phyloP scores from a whole-genome alignment of 1,140 invertebrate genomes.

The Pseudomyrmex pallidus region DNA sequence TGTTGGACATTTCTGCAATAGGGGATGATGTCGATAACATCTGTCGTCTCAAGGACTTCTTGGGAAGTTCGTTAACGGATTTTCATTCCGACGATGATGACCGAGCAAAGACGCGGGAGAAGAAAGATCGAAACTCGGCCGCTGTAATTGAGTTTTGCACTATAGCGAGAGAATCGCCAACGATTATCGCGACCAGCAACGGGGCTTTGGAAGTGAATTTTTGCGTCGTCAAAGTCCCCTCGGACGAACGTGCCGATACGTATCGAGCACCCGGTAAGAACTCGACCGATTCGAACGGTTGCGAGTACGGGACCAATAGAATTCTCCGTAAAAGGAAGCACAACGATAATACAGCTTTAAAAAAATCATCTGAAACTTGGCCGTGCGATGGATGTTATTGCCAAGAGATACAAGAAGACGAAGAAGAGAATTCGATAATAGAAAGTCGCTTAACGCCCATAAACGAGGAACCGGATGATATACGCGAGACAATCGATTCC shows the following conservation, averaged over 20 bases:
- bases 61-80: slow-evolving; percentile 13
- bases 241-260: background rate
- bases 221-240: slow-evolving; percentile 32
- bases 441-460: slow-evolving; percentile 41
- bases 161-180: slow-evolving; percentile 21
- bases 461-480: slow-evolving; percentile 40
- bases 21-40: background rate
- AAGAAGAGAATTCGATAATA: background rate
- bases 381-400: slow-evolving; percentile 28
- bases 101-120: background rate
- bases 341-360: background rate
- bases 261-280: background rate
- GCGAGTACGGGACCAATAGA: background rate
- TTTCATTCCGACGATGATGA: too few species aligned
- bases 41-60: slow-evolving; percentile 24
- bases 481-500: background rate
- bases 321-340: background rate
- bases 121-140: slow-evolving; percentile 29
- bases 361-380: slow-evolving; percentile 2
- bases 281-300: background rate
- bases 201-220: slow-evolving; percentile 57
- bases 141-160: slow-evolving; percentile 59
- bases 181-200: background rate
- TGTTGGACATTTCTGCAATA: background rate
- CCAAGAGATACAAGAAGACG: background rate